Evolutionary conservation across 1,140 invertebrate species (phyloP).

Genomic region (Habropoda laboriosa): DNA sequence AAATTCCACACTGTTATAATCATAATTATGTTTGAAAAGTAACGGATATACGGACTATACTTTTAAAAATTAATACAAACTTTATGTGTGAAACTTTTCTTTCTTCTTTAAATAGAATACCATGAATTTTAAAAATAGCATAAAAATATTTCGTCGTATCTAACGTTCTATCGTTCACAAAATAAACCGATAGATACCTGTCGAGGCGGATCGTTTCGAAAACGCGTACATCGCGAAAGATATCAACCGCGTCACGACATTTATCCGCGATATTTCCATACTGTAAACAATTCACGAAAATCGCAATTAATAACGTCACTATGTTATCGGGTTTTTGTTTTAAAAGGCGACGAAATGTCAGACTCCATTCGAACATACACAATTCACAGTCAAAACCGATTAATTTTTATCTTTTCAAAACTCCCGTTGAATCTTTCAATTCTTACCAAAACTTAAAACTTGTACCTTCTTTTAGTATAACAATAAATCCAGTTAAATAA

Average conservation of each 20-base stretch:
- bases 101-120: neutral
- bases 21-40: too few relatives aligned
- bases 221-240: conserved; percentile 10
- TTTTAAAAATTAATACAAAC: too few relatives aligned
- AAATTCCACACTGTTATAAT: too few relatives aligned
- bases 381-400: neutral
- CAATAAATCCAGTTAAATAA: too few relatives aligned
- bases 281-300: conserved; percentile 7
- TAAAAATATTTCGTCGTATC: neutral
- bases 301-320: conserved; percentile 22
- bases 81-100: too few relatives aligned
- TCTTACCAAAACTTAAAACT: too few relatives aligned
- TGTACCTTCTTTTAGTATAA: too few relatives aligned
- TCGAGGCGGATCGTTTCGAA: neutral
- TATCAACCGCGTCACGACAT: conserved; percentile 14
- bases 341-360: conserved; percentile 5
- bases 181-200: neutral
- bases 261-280: conserved; percentile 20
- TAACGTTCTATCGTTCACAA: neutral
- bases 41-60: too few relatives aligned
- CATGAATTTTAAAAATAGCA: neutral
- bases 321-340: conserved; percentile 17
- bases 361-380: neutral
- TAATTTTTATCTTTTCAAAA: neutral
- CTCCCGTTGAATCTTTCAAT: neutral